phyloP scores from a whole-genome alignment of 2,888 invertebrate species.

The Ceraclea dissimilis region DNA sequence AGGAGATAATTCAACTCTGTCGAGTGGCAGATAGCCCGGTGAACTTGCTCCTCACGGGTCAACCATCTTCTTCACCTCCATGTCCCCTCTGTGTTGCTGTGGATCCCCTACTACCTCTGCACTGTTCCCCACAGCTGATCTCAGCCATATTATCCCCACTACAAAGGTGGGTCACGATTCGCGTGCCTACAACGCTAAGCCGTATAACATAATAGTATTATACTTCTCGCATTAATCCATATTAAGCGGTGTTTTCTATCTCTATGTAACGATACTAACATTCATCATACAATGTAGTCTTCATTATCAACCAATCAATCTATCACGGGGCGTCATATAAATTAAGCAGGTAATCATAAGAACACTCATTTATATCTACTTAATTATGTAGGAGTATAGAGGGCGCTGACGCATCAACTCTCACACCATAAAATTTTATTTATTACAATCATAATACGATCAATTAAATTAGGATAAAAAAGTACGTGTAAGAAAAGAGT shows the following conservation, averaged over 20 bases:
- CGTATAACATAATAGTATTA: too few species aligned
- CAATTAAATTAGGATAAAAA: too few species aligned
- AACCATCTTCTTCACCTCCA: not conserved
- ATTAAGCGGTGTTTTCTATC: not conserved
- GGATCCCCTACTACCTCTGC: not conserved
- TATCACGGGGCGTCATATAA: not conserved
- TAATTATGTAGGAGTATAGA: too few species aligned
- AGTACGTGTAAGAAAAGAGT: too few species aligned
- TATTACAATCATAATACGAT: too few species aligned
- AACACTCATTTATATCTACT: too few species aligned
- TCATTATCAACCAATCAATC: not conserved
- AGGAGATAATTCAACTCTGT: constrained; percentile 2
- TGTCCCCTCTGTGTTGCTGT: not conserved
- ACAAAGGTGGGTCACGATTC: constrained; percentile 11
- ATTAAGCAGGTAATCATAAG: too few species aligned
- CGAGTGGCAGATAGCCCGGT: constrained; percentile 9
- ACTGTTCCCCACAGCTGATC: not conserved
- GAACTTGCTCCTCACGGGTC: constrained; percentile 10
- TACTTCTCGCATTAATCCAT: not conserved
- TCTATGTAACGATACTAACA: not conserved
- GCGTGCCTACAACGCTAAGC: constrained; percentile 8
- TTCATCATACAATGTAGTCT: not conserved
- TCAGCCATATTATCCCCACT: not conserved
- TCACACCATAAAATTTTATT: too few species aligned
- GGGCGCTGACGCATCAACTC: too few species aligned